Conservation (phyloP, 2,797 vertebrate genomes). For the Karalla daura region DNA sequence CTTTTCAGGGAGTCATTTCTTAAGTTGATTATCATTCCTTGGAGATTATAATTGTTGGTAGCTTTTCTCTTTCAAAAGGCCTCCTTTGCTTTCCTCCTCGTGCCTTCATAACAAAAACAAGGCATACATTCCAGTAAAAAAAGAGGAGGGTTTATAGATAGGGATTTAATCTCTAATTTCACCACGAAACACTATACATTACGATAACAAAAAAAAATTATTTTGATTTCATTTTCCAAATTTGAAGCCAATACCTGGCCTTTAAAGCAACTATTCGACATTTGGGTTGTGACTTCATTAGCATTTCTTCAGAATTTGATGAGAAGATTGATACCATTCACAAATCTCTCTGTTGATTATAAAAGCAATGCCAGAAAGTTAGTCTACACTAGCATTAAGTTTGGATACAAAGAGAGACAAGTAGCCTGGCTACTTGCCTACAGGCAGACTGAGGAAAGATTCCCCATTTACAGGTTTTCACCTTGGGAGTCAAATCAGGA, state of each 20-base stretch:
- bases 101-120: constrained; percentile 38
- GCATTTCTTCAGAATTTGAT: constrained; percentile 12
- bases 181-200: constrained; percentile 10
- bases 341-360: background rate
- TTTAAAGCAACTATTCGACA: constrained; percentile 1
- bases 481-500: background rate
- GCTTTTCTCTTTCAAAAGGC: constrained; percentile 11
- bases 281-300: background rate
- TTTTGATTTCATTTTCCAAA: constrained; percentile 8
- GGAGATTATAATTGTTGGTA: constrained; percentile 3
- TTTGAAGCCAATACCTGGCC: constrained; percentile 11
- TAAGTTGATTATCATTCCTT: constrained; percentile 9
- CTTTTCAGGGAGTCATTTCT: constrained; percentile 25
- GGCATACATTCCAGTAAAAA: constrained; percentile 25
- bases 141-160: constrained; percentile 13
- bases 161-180: constrained; percentile 5
- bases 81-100: constrained; percentile 16
- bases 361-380: constrained; percentile 7
- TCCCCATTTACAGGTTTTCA: too few relatives aligned
- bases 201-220: constrained; percentile 21
- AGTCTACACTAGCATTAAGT: constrained; percentile 12
- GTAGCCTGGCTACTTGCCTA: background rate
- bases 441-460: background rate
- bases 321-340: background rate
- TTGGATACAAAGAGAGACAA: background rate